Conservation (phyloP, 2,113 vertebrate genomes). For the Callorhinus ursinus region DNA sequence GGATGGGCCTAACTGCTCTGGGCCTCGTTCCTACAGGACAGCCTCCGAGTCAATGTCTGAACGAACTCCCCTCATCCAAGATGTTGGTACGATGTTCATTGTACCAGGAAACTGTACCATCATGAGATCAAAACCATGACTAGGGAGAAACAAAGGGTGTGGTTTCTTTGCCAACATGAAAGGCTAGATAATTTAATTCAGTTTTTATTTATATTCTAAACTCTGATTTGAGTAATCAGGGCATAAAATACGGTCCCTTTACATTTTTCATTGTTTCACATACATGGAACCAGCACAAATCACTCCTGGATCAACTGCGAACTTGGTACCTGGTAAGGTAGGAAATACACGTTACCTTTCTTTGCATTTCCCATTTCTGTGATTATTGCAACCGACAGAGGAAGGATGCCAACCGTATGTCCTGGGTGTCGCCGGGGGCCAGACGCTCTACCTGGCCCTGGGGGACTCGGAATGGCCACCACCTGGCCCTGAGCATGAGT, state of each 20-base stretch:
- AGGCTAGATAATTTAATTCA: conserved; percentile 67
- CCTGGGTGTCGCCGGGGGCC: fast-evolving
- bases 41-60: fast-evolving
- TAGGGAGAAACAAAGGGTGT: not conserved
- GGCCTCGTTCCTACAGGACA: not conserved
- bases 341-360: conserved; percentile 65
- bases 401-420: not conserved
- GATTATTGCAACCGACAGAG: conserved; percentile 66
- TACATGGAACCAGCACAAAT: conserved; percentile 75
- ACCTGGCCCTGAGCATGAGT: not conserved
- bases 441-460: not conserved
- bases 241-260: conserved; percentile 76
- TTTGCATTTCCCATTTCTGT: conserved; percentile 50
- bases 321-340: conserved; percentile 70
- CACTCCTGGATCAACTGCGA: conserved; percentile 75
- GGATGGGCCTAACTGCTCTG: fast-evolving
- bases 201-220: conserved; percentile 74
- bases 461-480: not conserved
- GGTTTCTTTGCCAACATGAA: conserved; percentile 59
- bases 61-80: too few species aligned
- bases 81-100: not conserved
- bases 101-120: fast-evolving
- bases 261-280: conserved; percentile 79
- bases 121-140: not conserved
- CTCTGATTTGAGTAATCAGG: conserved; percentile 71